Evolutionary conservation across 2,797 vertebrate genomes (phyloP).

Genomic region (Serranus cabrilla): DNA sequence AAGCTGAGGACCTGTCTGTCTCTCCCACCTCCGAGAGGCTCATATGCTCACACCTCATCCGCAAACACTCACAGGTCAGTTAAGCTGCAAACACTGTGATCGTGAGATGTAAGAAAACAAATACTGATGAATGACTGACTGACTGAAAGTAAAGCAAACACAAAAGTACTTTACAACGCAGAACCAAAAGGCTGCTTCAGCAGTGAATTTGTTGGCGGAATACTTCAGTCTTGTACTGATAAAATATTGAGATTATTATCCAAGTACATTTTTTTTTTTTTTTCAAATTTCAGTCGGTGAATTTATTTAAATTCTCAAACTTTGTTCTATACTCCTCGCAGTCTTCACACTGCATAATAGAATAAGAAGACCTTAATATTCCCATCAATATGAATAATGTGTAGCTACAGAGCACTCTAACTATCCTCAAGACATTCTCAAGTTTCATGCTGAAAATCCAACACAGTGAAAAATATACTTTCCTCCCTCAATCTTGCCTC

Average conservation of each 20-base stretch:
- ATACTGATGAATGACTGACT: constrained; percentile 14
- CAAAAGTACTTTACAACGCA: background rate
- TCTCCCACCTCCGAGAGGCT: constrained; percentile 57
- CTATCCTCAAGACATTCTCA: constrained; percentile 28
- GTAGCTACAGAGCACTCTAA: constrained; percentile 29
- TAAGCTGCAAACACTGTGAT: constrained; percentile 27
- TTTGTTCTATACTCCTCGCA: constrained; percentile 24
- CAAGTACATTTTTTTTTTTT: constrained; percentile 22
- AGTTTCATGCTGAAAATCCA: constrained; percentile 30
- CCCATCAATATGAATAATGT: constrained; percentile 51
- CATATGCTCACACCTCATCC: constrained; percentile 78
- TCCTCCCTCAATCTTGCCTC: constrained; percentile 10
- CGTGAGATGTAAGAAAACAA: constrained; percentile 24
- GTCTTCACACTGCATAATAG: constrained; percentile 35
- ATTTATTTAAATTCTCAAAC: constrained; percentile 37
- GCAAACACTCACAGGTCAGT: constrained; percentile 43
- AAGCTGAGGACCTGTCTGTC: constrained; percentile 73
- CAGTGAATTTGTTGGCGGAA: background rate
- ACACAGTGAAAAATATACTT: constrained; percentile 3
- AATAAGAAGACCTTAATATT: constrained; percentile 38
- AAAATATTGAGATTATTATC: constrained; percentile 41
- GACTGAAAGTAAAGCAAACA: constrained; percentile 4
- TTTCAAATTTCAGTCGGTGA: constrained; percentile 13
- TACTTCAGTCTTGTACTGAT: constrained; percentile 22
- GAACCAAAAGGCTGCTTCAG: constrained; percentile 3